Base-by-base conservation (phyloP, 2,113 vertebrate species). In the Epinephelus cyanopodus region DNA sequence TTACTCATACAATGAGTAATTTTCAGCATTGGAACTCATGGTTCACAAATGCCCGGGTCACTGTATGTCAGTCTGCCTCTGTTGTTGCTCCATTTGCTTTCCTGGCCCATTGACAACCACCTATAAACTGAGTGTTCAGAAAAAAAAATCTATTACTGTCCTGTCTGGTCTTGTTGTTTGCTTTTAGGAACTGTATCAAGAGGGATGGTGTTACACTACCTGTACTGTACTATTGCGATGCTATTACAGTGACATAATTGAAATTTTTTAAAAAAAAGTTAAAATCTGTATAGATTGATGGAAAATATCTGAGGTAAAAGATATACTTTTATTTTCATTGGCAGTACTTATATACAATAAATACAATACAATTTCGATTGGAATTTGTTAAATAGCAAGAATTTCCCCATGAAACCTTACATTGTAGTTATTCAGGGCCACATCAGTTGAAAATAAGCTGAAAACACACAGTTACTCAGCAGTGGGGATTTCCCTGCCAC, bases 101-200 rank as follows among this genome's bases (percentile, higher is more conserved):
- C 10, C 14, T 14, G 1, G 29, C 29, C 27, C 27, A 60, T 1
- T 29, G 27, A 60, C 57, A 60, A 8, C 6, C 25, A 13, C 25
- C 6, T 57, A 54, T 58, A 27, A 21, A 27, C 5, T n/a, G n/a
- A n/a, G n/a, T 39, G 79, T 89, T 85, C 33, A 91, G 79, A 87
- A 85, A 84, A 87, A 82, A 83, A 42, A 23, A 89, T 85, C 84
- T 52, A 63, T 91, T 81, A 90, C 73, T 62, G 84, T 86, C 64
- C 10, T 39, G 54, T 74, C 76, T 60, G 61, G 74, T 85, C 79
- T 68, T 37, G 69, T 83, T 67, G 66, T 68, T 52, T 45, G 6
- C 15, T 47, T 25, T 39, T 13, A 25, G 3, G 11, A 17, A 5
- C 33, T n/a, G 33, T 11, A 42, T 71, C 2, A 18, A n/a, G 1